Evolutionary conservation across 2,113 vertebrate species (phyloP).

Genomic region (Lophotis ruficrista): DNA sequence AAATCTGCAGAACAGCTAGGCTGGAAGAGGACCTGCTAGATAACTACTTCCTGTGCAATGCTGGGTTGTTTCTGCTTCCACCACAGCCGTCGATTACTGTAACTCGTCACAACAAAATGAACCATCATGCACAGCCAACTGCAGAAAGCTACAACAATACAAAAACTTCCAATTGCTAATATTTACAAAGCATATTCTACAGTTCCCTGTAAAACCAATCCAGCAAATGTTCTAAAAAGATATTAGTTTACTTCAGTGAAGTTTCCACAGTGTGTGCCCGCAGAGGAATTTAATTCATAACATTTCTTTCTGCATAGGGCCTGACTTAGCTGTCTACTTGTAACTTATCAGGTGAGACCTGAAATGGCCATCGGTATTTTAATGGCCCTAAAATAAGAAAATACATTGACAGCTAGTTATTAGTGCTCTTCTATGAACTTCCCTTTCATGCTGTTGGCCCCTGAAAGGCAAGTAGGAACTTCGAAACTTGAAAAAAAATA

Average conservation of each 20-base stretch:
- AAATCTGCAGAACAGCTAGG: background rate
- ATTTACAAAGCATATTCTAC: background rate
- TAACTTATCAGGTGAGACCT: background rate
- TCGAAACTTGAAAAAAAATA: background rate
- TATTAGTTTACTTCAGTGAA: background rate
- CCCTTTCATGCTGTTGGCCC: background rate
- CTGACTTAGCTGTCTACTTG: background rate
- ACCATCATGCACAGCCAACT: background rate
- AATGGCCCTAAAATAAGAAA: background rate
- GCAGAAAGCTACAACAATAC: background rate
- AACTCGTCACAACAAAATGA: background rate
- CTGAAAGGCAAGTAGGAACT: background rate
- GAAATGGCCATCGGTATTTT: background rate
- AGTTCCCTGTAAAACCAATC: background rate
- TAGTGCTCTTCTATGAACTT: background rate
- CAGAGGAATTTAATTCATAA: background rate
- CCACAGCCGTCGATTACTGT: fast-evolving
- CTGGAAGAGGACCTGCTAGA: background rate
- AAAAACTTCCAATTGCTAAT: background rate
- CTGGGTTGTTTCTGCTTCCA: background rate
- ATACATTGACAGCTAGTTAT: background rate
- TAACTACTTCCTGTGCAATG: background rate
- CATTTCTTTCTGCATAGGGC: background rate
- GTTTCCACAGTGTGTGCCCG: background rate
- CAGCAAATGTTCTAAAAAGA: background rate